These are phyloP conservation scores for Alfaro cultratus DNA, from an alignment of 2,797 vertebrate genomes.

Conservation along the genomic window DNA sequence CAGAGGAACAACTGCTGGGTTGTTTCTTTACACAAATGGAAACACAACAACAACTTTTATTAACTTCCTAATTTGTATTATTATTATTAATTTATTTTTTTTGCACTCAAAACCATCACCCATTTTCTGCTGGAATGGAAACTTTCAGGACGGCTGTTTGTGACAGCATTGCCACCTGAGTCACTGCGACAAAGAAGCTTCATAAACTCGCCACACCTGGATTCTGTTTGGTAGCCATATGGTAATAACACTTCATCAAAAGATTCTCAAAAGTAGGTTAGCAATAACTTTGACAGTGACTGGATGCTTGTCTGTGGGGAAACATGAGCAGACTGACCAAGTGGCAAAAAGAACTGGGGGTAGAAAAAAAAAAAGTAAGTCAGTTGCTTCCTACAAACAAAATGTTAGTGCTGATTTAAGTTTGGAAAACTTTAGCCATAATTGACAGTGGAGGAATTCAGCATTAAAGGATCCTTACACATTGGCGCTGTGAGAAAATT, in stretches of 20 bases:
- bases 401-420: conserved; percentile 19
- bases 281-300: conserved; percentile 23
- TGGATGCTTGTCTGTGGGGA: conserved; percentile 23
- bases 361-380: background rate
- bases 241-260: conserved; percentile 34
- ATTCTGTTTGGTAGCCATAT: conserved; percentile 43
- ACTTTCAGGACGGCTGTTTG: background rate
- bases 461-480: background rate
- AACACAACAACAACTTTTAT: conserved; percentile 5
- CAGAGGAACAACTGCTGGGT: conserved; percentile 10
- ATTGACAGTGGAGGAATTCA: conserved; percentile 25
- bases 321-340: conserved; percentile 21
- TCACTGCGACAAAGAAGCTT: conserved; percentile 6
- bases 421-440: conserved; percentile 10
- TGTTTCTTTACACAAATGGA: conserved; percentile 37
- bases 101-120: background rate
- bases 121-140: background rate
- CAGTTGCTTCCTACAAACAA: conserved; percentile 12
- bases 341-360: conserved; percentile 1
- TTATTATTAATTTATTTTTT: conserved; percentile 2
- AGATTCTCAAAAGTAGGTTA: conserved; percentile 22
- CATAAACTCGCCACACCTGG: conserved; percentile 31
- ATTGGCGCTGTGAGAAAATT: conserved; percentile 23
- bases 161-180: background rate
- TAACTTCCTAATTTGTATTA: conserved; percentile 24